Conservation (phyloP, 2,888 invertebrate genomes). For the Diachrysia chrysitis region DNA sequence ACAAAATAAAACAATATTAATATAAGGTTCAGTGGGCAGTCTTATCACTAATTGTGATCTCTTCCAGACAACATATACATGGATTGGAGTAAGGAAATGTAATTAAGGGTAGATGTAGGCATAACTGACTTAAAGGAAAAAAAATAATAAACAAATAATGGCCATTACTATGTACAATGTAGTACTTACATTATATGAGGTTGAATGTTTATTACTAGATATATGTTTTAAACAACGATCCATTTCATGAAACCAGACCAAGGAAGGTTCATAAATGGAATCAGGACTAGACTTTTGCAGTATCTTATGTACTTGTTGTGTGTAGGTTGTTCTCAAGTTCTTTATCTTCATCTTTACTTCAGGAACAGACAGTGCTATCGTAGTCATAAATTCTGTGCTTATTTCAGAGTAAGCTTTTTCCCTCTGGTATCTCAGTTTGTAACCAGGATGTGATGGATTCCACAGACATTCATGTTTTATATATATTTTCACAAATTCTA, state of each 20-base stretch:
- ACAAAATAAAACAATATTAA: too few species aligned
- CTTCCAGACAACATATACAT: too few species aligned
- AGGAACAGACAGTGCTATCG: conserved; percentile 71
- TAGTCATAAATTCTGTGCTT: conserved; percentile 70
- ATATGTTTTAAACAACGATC: conserved; percentile 79
- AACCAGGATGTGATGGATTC: conserved; percentile 80
- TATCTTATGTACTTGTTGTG: conserved; percentile 85
- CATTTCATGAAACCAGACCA: conserved; percentile 84
- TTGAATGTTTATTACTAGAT: conserved; percentile 69
- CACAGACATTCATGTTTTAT: conserved; percentile 85
- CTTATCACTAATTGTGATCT: too few species aligned
- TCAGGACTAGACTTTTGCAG: conserved; percentile 78
- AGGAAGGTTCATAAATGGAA: conserved; percentile 76
- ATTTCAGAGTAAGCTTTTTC: conserved; percentile 78
- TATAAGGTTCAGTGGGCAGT: too few species aligned
- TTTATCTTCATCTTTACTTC: conserved; percentile 87
- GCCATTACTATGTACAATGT: neutral
- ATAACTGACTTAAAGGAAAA: too few species aligned
- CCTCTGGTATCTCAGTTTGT: conserved; percentile 78
- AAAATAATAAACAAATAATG: conserved; percentile 13
- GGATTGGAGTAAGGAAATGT: too few species aligned
- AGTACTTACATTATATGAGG: conserved; percentile 54
- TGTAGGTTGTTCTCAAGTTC: conserved; percentile 84
- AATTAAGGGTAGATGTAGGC: too few species aligned
- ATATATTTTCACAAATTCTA: conserved; percentile 85